A percentile compares a stretch with the other conserved stretches of the same genome.
These are phyloP conservation scores for Sebastes miniatus DNA, from an alignment of 2,797 vertebrate genomes.

Conservation along the genomic window DNA sequence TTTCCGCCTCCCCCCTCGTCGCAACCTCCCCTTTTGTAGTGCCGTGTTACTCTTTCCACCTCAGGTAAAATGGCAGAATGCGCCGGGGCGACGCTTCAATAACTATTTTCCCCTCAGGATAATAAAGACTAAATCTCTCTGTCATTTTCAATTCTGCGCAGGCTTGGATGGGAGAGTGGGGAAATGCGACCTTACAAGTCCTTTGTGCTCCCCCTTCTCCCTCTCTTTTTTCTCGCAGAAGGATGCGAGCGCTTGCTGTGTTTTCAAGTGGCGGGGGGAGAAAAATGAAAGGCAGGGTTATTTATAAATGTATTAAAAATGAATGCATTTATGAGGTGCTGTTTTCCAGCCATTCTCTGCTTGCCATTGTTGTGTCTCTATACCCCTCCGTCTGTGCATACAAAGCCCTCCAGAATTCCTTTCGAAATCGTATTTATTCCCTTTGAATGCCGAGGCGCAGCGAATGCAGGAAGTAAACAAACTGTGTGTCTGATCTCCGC, in stretches of 20 bases:
- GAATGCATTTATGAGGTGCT: slow-evolving; percentile 80
- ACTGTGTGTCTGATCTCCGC: slow-evolving; percentile 63
- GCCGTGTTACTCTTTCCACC: slow-evolving; percentile 76
- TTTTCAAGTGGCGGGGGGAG: slow-evolving; percentile 63
- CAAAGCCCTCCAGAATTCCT: slow-evolving; percentile 76
- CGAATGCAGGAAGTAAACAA: slow-evolving; percentile 76
- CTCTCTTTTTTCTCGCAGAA: slow-evolving; percentile 44
- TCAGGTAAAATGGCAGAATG: slow-evolving; percentile 80
- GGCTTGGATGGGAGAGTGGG: slow-evolving; percentile 79
- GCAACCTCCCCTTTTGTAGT: slow-evolving; percentile 76
- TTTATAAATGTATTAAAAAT: slow-evolving; percentile 87
- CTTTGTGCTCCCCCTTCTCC: slow-evolving; percentile 76
- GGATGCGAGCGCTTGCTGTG: slow-evolving; percentile 66
- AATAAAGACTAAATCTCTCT: slow-evolving; percentile 87
- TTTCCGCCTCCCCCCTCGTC: slow-evolving; percentile 52
- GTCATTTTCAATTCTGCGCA: slow-evolving; percentile 82
- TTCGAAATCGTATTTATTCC: slow-evolving; percentile 75
- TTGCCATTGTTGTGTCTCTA: slow-evolving; percentile 74
- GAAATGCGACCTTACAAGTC: slow-evolving; percentile 83
- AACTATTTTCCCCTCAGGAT: slow-evolving; percentile 83
- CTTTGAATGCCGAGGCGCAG: slow-evolving; percentile 63
- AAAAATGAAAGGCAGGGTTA: slow-evolving; percentile 80
- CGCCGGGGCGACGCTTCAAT: slow-evolving; percentile 75
- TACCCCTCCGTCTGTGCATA: slow-evolving; percentile 68
- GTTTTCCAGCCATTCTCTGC: slow-evolving; percentile 76